phyloP scores from a whole-genome alignment of 1,140 invertebrate genomes.

The Hermetia illucens region DNA sequence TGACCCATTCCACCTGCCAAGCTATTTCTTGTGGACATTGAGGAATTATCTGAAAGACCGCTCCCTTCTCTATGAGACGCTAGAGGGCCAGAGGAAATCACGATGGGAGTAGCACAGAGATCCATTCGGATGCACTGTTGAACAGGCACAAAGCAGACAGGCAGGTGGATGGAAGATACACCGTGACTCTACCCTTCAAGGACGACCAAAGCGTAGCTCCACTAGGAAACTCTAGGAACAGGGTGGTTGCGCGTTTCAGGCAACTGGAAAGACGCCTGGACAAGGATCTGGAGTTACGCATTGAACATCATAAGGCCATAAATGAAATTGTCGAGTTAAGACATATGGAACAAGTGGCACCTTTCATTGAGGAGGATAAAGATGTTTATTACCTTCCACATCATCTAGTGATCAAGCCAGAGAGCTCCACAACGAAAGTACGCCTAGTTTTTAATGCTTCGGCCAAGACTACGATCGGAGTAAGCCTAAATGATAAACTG shows the following conservation, averaged over 20 bases:
- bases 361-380: too few relatives aligned
- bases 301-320: constrained; percentile 14
- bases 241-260: too few relatives aligned
- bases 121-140: too few relatives aligned
- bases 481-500: constrained; percentile 24
- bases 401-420: constrained; percentile 13
- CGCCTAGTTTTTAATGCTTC: constrained; percentile 19
- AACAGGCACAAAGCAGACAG: too few relatives aligned
- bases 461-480: constrained; percentile 12
- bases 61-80: too few relatives aligned
- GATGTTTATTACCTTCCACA: too few relatives aligned
- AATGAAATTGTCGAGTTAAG: constrained; percentile 2
- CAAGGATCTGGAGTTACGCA: neutral
- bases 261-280: neutral
- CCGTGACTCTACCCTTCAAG: neutral
- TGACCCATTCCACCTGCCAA: too few relatives aligned
- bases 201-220: neutral
- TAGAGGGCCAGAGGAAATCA: too few relatives aligned
- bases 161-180: too few relatives aligned
- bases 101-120: too few relatives aligned
- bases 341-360: constrained; percentile 9
- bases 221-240: neutral
- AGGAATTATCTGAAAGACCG: too few relatives aligned
- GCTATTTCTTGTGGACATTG: too few relatives aligned
- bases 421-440: constrained; percentile 13